Evolutionary conservation across 64 coral and sea anemone species (phyloP), one percentile per base, ranked within the genome.

Genomic region (Montipora foliosa): DNA sequence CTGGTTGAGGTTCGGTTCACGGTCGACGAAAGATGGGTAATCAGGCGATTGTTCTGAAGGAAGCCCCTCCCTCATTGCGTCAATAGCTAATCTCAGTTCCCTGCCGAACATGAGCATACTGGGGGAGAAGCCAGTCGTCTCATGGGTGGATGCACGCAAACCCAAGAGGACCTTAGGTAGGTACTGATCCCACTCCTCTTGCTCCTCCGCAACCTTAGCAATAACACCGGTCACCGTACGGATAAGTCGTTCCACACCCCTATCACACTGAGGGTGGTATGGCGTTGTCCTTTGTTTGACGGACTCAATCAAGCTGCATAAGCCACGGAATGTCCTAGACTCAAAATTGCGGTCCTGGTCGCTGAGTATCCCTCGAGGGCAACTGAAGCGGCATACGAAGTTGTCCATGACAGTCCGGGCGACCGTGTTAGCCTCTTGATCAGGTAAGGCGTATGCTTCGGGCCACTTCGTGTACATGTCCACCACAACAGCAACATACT

Each of bases 381-480:
- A 59, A 25, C 89, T 79, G 50, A 51, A 91, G 44, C 89, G 64
- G 1, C 59, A 52, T 6, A 91, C 22, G 14, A 70, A 91, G 17
- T 83, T 66, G 8, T 81, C 44, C 5, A 57, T 70, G 4, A 91
- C n/a, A 1, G 49, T 44, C 4, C 10, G 16, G 0, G 89, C 89
- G 2, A 81, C 60, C 44, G 89, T 91, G 4, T 29, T 61, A 22
- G 89, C 60, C 6, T 1, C 13, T 74, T 91, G 89, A 22, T 91
- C 45, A 1, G 78, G 77, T 4, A 91, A 57, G 12, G 94, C 75
- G 19, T 89, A 92, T 19, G 72, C 85, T 76, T 95, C 86, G 45
- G 62, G 15, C 83, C 94, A 84, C 37, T 96, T 96, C 4, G 85
- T 88, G 10, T 89, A 89, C 84, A 89, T 89, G 76, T 96, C 79